Evolutionary conservation across 2,888 invertebrate species (phyloP).

Genomic region (Perdita meconis): DNA sequence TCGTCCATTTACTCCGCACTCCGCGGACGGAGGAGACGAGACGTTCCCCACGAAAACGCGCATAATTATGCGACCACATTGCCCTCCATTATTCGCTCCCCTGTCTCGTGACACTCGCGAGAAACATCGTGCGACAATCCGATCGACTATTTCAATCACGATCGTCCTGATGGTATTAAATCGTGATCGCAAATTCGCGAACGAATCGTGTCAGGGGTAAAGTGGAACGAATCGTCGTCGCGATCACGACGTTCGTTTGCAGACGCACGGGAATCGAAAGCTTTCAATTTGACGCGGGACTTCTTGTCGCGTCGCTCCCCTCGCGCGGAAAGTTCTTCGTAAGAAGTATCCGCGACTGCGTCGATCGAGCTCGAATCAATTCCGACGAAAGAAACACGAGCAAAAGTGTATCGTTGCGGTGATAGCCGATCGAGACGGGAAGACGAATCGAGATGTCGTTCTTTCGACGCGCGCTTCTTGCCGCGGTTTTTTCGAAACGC

Average conservation of each 20-base stretch:
- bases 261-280: not conserved
- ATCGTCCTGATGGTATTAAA: no score
- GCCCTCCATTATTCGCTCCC: not conserved
- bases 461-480: constrained; percentile 2
- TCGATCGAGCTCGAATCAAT: constrained; percentile 4
- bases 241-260: not conserved
- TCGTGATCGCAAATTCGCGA: not conserved
- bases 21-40: no score
- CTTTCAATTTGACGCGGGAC: not conserved
- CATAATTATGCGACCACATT: not conserved
- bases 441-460: constrained; percentile 10
- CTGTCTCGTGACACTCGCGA: no score
- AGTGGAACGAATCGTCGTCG: not conserved
- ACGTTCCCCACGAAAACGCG: not conserved
- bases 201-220: not conserved
- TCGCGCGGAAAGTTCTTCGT: not conserved
- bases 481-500: not conserved
- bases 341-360: not conserved
- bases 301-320: not conserved
- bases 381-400: constrained; percentile 7
- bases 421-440: not conserved
- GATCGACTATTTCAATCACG: no score
- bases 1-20: not conserved
- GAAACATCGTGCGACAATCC: no score
- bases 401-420: constrained; percentile 3